Conservation (phyloP, 2,113 vertebrate species). For the Etheostoma spectabile region DNA sequence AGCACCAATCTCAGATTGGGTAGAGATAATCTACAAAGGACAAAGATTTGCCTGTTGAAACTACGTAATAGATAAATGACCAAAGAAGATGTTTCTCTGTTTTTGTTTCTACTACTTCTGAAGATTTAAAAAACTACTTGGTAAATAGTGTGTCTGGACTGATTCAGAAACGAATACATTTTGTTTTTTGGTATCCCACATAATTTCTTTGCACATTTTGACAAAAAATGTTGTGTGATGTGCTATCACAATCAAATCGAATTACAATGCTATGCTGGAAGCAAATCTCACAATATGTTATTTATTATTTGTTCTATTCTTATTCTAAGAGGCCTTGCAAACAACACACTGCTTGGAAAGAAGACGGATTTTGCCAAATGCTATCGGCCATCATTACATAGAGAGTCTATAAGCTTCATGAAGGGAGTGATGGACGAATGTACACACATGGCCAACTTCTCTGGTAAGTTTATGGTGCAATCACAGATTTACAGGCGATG, state of each 20-base stretch:
- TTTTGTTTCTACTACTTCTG: background rate
- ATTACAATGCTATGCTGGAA: background rate
- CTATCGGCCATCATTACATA: slow-evolving; percentile 84
- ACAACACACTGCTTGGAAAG: slow-evolving; percentile 30
- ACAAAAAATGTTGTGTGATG: background rate
- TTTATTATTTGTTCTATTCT: background rate
- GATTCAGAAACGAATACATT: background rate
- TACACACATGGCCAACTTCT: slow-evolving; percentile 98
- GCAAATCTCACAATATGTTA: background rate
- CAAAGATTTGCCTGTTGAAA: too few species aligned
- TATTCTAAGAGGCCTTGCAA: slow-evolving; percentile 4
- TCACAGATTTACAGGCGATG: background rate
- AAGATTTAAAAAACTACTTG: background rate
- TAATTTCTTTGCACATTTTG: background rate
- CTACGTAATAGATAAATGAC: too few species aligned
- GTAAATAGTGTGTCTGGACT: background rate
- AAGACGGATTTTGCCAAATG: slow-evolving; percentile 1
- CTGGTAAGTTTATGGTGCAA: slow-evolving; percentile 82
- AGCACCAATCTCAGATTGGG: too few species aligned
- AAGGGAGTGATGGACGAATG: slow-evolving; percentile 99
- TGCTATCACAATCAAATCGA: background rate
- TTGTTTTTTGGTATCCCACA: background rate
- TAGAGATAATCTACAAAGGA: too few species aligned
- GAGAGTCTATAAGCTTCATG: slow-evolving; percentile 95
- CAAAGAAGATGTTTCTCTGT: too few species aligned